These are phyloP conservation scores for Acanthornis magna DNA, from an alignment of 2,797 vertebrate genomes.

Conservation along the genomic window DNA sequence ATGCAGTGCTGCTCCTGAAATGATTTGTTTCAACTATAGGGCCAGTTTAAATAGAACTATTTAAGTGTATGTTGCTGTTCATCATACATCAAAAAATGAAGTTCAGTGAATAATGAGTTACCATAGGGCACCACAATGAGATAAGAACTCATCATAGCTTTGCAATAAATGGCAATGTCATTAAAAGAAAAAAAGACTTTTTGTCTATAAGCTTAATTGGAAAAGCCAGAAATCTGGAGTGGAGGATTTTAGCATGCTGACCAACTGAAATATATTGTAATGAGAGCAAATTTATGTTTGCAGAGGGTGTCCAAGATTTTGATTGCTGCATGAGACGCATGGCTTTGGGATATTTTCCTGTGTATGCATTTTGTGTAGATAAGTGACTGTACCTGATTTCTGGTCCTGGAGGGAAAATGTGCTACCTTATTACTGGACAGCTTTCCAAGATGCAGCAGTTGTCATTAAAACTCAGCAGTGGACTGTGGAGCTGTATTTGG, in stretches of 20 bases:
- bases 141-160: constrained; percentile 44
- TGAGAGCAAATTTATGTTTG: neutral
- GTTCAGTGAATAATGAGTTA: constrained; percentile 56
- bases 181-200: constrained; percentile 46
- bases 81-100: constrained; percentile 56
- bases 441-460: neutral
- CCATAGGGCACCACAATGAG: constrained; percentile 4
- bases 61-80: constrained; percentile 56
- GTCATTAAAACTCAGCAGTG: neutral
- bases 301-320: neutral
- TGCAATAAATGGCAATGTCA: constrained; percentile 52
- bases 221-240: constrained; percentile 12
- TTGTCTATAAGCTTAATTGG: constrained; percentile 51
- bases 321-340: neutral
- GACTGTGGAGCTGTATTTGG: neutral
- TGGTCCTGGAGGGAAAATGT: constrained; percentile 3
- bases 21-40: constrained; percentile 62
- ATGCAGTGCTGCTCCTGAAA: constrained; percentile 46
- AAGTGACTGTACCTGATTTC: neutral
- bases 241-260: constrained; percentile 4
- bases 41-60: constrained; percentile 61
- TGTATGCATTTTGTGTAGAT: neutral
- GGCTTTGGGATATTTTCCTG: neutral
- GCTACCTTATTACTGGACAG: neutral
- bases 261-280: neutral